These are phyloP conservation scores for Tachina grossa DNA, from an alignment of 2,888 invertebrate genomes.

Conservation along the genomic window DNA sequence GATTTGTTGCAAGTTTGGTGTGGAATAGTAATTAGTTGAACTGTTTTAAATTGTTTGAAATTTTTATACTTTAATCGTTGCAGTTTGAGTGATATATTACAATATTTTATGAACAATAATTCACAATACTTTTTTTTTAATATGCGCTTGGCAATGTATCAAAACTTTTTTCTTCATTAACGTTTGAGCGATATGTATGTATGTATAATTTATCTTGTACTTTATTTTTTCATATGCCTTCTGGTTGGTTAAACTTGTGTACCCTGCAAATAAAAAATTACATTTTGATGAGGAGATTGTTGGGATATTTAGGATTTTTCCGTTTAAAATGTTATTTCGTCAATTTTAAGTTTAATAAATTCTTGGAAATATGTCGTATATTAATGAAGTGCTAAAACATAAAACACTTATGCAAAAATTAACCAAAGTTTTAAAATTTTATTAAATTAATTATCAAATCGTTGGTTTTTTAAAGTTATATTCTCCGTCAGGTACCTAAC, in stretches of 20 bases:
- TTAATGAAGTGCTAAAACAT: no score
- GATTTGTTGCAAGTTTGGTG: conserved; percentile 31
- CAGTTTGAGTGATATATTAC: neutral
- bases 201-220: neutral
- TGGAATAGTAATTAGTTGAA: conserved; percentile 17
- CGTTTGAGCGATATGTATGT: neutral
- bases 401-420: no score
- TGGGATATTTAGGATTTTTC: no score
- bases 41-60: neutral
- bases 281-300: neutral
- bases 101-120: neutral
- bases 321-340: no score
- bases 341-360: no score
- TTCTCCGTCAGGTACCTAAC: no score
- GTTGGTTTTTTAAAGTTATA: no score
- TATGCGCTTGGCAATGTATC: neutral
- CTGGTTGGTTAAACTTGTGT: neutral
- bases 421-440: no score
- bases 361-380: no score
- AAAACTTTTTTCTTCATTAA: neutral
- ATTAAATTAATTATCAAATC: no score
- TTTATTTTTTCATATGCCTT: neutral
- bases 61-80: neutral
- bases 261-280: conserved; percentile 35
- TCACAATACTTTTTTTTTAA: neutral